phyloP scores from a whole-genome alignment of 2,113 vertebrate species.

The Coturnix japonica region DNA sequence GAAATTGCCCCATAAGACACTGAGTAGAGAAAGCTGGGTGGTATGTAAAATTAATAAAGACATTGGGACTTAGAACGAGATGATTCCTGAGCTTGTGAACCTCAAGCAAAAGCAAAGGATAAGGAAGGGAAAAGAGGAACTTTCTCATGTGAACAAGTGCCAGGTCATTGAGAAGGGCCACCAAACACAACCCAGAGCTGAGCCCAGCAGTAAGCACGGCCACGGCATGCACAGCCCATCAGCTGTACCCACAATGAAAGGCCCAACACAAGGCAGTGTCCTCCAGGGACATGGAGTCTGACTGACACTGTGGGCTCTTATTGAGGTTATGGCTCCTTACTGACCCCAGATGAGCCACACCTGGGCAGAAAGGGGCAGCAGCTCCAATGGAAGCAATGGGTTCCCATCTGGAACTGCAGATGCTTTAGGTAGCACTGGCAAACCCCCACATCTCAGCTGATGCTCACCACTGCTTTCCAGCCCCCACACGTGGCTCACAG shows the following conservation, averaged over 20 bases:
- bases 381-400: neutral
- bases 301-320: neutral
- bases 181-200: neutral
- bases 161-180: neutral
- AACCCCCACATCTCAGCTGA: neutral
- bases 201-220: neutral
- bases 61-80: neutral
- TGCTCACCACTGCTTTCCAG: neutral
- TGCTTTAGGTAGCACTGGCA: accelerated
- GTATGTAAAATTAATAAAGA: accelerated
- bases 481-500: neutral
- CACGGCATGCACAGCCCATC: neutral
- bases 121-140: neutral
- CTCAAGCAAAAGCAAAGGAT: neutral
- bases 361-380: neutral
- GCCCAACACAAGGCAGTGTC: accelerated
- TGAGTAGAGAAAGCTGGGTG: neutral
- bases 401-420: neutral
- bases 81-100: neutral
- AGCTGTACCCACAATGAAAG: accelerated
- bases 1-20: accelerated
- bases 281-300: neutral
- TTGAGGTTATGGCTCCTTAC: neutral
- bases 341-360: neutral
- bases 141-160: neutral